These are phyloP conservation scores for Stigmatopora nigra DNA, from an alignment of 2,113 vertebrate species.

Conservation along the genomic window DNA sequence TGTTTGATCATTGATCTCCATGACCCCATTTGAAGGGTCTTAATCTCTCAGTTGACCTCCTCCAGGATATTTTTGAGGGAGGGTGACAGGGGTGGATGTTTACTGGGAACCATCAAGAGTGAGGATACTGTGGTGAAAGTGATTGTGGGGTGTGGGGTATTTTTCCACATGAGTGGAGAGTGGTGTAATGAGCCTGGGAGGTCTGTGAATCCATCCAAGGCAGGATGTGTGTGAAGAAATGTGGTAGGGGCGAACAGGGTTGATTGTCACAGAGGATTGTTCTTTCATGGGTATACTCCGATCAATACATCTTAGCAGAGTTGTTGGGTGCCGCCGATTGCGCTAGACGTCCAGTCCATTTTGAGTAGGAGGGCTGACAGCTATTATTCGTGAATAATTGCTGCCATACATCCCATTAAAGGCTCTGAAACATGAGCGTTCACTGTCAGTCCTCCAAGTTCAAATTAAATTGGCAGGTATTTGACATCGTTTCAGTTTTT, in stretches of 20 bases:
- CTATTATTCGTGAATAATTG: too few species aligned
- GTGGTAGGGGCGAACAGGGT: background rate
- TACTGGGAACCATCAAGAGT: constrained; percentile 44
- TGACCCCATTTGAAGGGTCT: constrained; percentile 79
- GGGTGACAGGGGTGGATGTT: constrained; percentile 75
- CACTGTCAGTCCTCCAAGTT: too few species aligned
- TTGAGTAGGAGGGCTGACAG: too few species aligned
- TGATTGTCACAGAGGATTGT: too few species aligned
- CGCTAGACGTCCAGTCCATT: too few species aligned
- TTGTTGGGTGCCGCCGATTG: background rate
- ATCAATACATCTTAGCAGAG: background rate
- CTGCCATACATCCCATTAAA: too few species aligned
- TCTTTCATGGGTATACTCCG: too few species aligned
- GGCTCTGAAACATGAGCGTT: too few species aligned
- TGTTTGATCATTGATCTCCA: constrained; percentile 93
- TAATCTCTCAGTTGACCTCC: constrained; percentile 85
- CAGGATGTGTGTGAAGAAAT: background rate
- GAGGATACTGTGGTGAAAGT: constrained; percentile 39
- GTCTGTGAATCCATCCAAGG: constrained; percentile 18
- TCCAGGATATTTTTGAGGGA: constrained; percentile 60
- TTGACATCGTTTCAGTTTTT: too few species aligned
- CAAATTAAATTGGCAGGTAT: too few species aligned
- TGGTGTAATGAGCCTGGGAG: constrained; percentile 75
- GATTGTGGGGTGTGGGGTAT: constrained; percentile 40
- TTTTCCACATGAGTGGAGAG: constrained; percentile 81